A percentile compares a stretch with the other conserved stretches of the same genome.
Conservation (phyloP, 2,113 vertebrate species). For the Nibea albiflora region DNA sequence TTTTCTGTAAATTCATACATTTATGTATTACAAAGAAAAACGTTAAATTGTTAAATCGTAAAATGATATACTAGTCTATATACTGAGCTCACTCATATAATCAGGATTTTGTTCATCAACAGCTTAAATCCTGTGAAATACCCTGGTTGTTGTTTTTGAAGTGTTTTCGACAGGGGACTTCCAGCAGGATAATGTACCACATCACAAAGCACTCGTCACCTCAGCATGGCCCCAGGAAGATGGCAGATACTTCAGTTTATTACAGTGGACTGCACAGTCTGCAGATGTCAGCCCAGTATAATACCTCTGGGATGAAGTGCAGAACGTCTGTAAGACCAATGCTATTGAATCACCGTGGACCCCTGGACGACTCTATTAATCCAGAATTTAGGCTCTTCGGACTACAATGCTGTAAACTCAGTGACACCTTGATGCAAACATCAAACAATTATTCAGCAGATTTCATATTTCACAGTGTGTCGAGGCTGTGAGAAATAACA, state of each 20-base stretch:
- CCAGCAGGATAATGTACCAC: not conserved
- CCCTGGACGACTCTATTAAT: not conserved
- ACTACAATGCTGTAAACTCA: not conserved
- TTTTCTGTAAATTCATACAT: too few species aligned
- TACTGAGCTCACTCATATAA: too few species aligned
- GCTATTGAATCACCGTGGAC: not conserved
- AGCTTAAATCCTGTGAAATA: too few species aligned
- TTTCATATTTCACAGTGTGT: not conserved
- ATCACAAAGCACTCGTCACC: not conserved
- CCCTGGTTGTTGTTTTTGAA: too few species aligned
- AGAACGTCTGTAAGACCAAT: not conserved
- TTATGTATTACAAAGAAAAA: too few species aligned
- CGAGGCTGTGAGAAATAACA: not conserved
- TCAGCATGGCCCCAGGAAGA: constrained; percentile 2
- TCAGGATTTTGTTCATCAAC: too few species aligned
- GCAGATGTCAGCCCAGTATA: not conserved
- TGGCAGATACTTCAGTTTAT: not conserved
- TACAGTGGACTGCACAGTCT: not conserved
- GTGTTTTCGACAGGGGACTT: not conserved
- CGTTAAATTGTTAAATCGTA: too few species aligned
- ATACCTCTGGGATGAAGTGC: not conserved
- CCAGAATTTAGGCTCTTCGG: not conserved
- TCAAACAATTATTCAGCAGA: not conserved
- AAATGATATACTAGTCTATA: too few species aligned
- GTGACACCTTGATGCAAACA: not conserved